These are phyloP conservation scores for Trematocara nigrifrons DNA, from an alignment of 2,113 vertebrate genomes.

Conservation along the genomic window DNA sequence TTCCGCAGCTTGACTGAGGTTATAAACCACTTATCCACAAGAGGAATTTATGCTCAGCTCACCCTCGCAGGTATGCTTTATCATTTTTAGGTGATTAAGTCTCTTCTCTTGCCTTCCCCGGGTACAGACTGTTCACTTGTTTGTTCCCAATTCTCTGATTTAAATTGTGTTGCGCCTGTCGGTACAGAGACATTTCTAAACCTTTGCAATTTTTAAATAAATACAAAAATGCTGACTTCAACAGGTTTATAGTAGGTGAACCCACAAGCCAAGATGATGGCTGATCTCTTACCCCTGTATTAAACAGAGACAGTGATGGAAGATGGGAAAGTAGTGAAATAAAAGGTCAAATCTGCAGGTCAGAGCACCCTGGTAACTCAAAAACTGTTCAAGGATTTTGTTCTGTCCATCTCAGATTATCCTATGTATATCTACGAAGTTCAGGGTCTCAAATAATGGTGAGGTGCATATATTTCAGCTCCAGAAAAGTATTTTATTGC, in stretches of 20 bases:
- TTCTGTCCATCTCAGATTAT: neutral
- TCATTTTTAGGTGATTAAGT: neutral
- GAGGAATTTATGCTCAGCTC: neutral
- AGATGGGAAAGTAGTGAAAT: neutral
- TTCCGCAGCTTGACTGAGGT: neutral
- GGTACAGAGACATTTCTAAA: neutral
- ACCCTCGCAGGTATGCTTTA: neutral
- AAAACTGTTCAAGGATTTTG: neutral
- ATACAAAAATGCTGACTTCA: neutral
- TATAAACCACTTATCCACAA: neutral
- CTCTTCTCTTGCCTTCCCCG: neutral
- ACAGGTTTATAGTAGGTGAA: neutral
- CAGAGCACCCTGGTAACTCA: neutral
- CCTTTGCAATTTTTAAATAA: neutral
- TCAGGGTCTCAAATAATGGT: neutral
- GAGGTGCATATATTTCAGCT: neutral
- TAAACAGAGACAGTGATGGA: neutral
- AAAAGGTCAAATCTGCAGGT: neutral
- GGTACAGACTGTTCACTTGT: neutral
- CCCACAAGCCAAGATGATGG: neutral
- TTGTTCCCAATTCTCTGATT: neutral
- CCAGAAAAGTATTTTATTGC: neutral
- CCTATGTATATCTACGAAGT: neutral
- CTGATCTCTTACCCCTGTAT: neutral
- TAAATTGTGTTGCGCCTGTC: neutral